These are phyloP conservation scores for Buceros bicornis DNA, from an alignment of 2,797 vertebrate species.

Conservation along the genomic window DNA sequence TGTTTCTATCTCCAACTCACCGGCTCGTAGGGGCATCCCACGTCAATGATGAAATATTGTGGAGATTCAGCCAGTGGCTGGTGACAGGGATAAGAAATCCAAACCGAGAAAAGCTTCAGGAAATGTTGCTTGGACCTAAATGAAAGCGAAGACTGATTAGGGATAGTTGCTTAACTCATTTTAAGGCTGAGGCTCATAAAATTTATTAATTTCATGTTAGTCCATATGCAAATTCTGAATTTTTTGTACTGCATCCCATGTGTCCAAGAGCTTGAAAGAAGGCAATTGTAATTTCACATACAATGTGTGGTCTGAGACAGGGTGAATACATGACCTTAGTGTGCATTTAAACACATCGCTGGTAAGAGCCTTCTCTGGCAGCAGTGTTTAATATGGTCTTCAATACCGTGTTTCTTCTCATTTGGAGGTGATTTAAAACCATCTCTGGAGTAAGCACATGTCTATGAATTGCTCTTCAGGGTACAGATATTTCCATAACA, in stretches of 20 bases:
- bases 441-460: not conserved
- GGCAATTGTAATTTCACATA: not conserved
- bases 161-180: not conserved
- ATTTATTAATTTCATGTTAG: not conserved
- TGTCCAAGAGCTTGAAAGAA: not conserved
- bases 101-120: not conserved
- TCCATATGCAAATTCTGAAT: not conserved
- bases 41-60: not conserved
- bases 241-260: accelerated
- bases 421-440: not conserved
- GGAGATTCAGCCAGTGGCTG: not conserved
- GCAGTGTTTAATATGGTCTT: not conserved
- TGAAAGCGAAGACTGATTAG: not conserved
- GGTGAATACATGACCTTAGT: not conserved
- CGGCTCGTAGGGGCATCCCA: accelerated
- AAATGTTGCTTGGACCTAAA: not conserved
- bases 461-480: not conserved
- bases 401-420: not conserved
- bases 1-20: not conserved
- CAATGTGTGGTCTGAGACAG: not conserved
- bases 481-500: not conserved
- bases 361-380: not conserved
- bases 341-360: not conserved
- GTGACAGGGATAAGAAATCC: not conserved
- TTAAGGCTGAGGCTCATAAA: not conserved